Evolutionary conservation across 2,888 invertebrate genomes (phyloP).

Genomic region (Zygogramma bicolorata): DNA sequence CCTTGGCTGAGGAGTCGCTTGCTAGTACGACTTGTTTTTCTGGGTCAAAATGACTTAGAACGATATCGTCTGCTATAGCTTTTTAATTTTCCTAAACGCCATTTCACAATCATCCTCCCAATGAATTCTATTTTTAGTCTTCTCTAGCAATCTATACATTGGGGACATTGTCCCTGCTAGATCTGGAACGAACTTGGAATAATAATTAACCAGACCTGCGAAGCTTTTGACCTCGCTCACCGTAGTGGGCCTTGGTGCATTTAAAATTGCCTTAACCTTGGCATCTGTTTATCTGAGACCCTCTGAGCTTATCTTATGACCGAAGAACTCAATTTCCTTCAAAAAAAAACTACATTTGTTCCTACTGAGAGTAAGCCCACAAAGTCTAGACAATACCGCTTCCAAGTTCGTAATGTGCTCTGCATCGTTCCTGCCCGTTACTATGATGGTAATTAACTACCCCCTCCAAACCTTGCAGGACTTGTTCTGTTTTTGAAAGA

Average conservation of each 20-base stretch:
- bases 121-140: not conserved
- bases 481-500: too few relatives aligned
- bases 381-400: constrained; percentile 45
- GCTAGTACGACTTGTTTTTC: not conserved
- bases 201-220: not conserved
- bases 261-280: not conserved
- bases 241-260: too few relatives aligned
- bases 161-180: too few relatives aligned
- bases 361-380: constrained; percentile 48
- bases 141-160: too few relatives aligned
- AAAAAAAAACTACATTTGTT: constrained; percentile 58
- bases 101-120: not conserved
- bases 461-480: too few relatives aligned
- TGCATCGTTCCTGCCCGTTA: constrained; percentile 21
- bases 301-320: constrained; percentile 38
- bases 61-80: constrained; percentile 20
- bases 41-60: constrained; percentile 35
- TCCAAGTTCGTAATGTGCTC: constrained; percentile 45
- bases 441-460: not conserved
- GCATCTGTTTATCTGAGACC: constrained; percentile 16
- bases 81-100: not conserved
- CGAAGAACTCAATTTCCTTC: constrained; percentile 57
- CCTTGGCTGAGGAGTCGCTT: not conserved
- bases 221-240: not conserved
- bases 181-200: not conserved